Evolutionary conservation across 2,113 vertebrate species (phyloP), one percentile per base, ranked within the genome.

Genomic region (Chionis minor): DNA sequence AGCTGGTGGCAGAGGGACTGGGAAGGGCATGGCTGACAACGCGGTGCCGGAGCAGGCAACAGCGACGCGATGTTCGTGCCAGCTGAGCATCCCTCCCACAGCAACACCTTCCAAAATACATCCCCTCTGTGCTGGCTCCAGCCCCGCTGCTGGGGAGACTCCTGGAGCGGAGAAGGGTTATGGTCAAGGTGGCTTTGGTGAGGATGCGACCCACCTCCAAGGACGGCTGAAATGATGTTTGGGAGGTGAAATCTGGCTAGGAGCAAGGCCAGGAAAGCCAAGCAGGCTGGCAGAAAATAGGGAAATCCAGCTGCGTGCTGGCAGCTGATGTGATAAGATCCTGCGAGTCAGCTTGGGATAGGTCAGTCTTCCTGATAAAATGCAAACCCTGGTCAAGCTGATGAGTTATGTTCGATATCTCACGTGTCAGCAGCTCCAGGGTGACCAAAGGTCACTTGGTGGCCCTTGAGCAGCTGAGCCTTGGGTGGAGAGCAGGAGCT

Each of bases 391-490:
- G 32, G 14, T 3, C 42, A 33, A 27, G 19, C 4, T 12, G 35
- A 49, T 45, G 45, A 5, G 1, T 6, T 44, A 12, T 3, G 18
- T 44, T 35, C 19, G 32, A 8, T 17, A 6, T 45, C 44, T 79
- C 1, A 0, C 12, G 4, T 2, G 4, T 33, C 51, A 33, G 40
- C 58, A 67, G 27, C 21, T 32, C 12, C 40, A 14, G 16, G 30
- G 24, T 3, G 24, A 51, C 42, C 24, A 11, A 20, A n/a, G 9
- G 45, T 52, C 75, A 47, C 40, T n/a, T 35, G 30, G 21, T 56
- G 40, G 56, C 28, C 80, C 21, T 35, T 22, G 32, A 30, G 40
- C 49, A 42, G 55, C 33, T 10, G 27, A 30, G 40, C 14, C 35
- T 9, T 0, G 2, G 19, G 19, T 54, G 30, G 33, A 40, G 40